Evolutionary conservation across 2,113 vertebrate genomes (phyloP).

Genomic region (Copsychus sechellarum): DNA sequence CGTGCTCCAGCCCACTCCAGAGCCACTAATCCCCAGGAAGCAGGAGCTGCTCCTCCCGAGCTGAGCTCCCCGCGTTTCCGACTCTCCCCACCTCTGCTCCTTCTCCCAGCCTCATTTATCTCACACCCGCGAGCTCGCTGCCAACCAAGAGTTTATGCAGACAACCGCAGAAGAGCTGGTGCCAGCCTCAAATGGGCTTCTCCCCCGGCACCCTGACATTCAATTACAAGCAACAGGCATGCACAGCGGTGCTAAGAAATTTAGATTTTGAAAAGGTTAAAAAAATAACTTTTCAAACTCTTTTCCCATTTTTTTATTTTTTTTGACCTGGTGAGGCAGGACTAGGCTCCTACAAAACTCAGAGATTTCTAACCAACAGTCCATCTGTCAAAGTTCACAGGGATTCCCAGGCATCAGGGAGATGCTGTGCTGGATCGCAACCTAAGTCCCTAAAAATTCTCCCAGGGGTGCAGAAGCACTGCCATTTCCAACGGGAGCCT

Average conservation of each 20-base stretch:
- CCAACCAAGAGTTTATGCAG: conserved; percentile 76
- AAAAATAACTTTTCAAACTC: neutral
- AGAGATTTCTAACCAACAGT: neutral
- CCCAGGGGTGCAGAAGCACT: neutral
- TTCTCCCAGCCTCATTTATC: conserved; percentile 68
- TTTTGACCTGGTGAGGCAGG: neutral
- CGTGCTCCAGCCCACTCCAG: neutral
- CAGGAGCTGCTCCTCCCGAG: conserved; percentile 5
- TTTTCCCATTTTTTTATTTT: neutral
- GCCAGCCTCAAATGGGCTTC: conserved; percentile 83
- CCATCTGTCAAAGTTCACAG: neutral
- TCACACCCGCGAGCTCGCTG: conserved; percentile 64
- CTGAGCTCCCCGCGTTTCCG: conserved; percentile 45
- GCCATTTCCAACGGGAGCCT: neutral
- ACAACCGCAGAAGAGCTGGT: conserved; percentile 73
- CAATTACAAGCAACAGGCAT: conserved; percentile 70
- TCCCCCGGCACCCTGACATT: conserved; percentile 82
- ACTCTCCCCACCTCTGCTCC: conserved; percentile 23
- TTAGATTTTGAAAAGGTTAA: neutral
- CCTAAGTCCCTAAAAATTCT: neutral
- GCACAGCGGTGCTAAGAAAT: conserved; percentile 25
- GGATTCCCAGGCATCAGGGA: neutral
- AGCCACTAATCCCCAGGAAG: conserved; percentile 46
- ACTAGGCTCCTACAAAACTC: neutral
- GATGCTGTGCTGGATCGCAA: neutral